Conservation (phyloP, 2,888 invertebrate species). For the Polyploca ridens region DNA sequence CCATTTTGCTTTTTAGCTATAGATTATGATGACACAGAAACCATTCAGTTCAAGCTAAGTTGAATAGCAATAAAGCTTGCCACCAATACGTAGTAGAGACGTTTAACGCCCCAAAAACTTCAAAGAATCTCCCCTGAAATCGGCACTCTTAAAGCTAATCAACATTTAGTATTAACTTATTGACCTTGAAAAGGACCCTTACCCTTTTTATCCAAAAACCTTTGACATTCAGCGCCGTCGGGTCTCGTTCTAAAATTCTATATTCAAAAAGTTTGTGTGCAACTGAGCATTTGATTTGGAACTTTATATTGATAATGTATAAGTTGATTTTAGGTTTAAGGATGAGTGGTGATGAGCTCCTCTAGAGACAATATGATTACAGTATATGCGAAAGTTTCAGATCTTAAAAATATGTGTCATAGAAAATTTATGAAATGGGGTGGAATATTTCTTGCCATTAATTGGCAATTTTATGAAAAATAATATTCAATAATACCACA, state of each 20-base stretch:
- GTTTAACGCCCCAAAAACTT: too few species aligned
- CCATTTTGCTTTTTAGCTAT: too few species aligned
- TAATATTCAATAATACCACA: too few species aligned
- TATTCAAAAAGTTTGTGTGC: slow-evolving; percentile 37
- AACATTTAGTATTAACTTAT: neutral
- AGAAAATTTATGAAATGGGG: too few species aligned
- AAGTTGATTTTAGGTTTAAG: slow-evolving; percentile 31
- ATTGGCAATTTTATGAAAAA: too few species aligned
- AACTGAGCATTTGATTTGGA: slow-evolving; percentile 13
- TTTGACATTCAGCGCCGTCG: slow-evolving; percentile 67
- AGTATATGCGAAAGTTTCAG: slow-evolving; percentile 49
- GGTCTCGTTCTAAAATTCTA: slow-evolving; percentile 48
- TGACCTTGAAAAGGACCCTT: slow-evolving; percentile 62
- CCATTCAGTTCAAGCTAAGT: too few species aligned
- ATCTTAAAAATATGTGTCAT: too few species aligned
- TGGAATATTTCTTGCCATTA: too few species aligned
- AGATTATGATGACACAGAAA: too few species aligned
- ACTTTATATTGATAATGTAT: slow-evolving; percentile 11
- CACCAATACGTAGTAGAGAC: too few species aligned
- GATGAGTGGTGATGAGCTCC: slow-evolving; percentile 75
- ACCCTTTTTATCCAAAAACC: slow-evolving; percentile 51
- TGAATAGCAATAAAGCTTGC: too few species aligned
- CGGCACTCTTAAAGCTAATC: neutral
- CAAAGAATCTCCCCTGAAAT: too few species aligned
- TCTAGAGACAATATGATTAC: slow-evolving; percentile 77